Evolutionary conservation across 92 coral and sea anemone species (phyloP), one percentile per base, ranked within the genome.

Genomic region (Metridium senile): DNA sequence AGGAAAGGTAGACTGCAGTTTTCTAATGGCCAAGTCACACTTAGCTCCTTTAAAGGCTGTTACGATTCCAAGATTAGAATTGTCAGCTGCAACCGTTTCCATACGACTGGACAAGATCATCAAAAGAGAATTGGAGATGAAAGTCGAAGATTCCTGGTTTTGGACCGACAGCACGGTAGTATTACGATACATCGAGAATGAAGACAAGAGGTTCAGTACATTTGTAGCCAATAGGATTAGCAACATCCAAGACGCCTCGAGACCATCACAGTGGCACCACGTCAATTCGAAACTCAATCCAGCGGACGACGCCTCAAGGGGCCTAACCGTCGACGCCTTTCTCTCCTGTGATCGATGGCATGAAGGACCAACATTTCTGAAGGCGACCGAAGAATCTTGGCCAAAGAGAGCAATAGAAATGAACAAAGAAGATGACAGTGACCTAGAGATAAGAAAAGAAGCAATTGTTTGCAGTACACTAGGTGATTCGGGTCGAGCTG

Each of bases 151-250:
- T 75, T 67, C 83, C 10, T 13, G 32, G 9, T 81, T 68, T 51
- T 86, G 90, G 90, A 81, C 90, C 8, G 90, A 86, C 51, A 67
- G 83, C 2, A 75, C 70, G 9, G 43, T 70, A 16, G 90, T 86
- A 32, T 72, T 81, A 9, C 82, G 71, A 20, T 86, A 86, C 74
- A 70, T 86, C 26, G 47, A 70, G 25, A 86, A 86, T 57, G 69
- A 75, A 33, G 34, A 74, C 2, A 62, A 59, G 52, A 39, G 86
- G 35, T 85, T 80, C 39, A 72, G 59, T 27, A 72, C 75, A 7
- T 84, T 79, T 58, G 77, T 73, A 70, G n/a, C 89, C 16, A 84
- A 84, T 58, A 58, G 84, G 29, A 39, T 84, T 29, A 30, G 54
- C 18, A 16, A 53, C 0, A 79, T 84, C 29, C 84, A 65, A 20